Evolutionary conservation across 1,140 invertebrate genomes (phyloP), one percentile per base, ranked within the genome.

Genomic region (Telenomus remus): DNA sequence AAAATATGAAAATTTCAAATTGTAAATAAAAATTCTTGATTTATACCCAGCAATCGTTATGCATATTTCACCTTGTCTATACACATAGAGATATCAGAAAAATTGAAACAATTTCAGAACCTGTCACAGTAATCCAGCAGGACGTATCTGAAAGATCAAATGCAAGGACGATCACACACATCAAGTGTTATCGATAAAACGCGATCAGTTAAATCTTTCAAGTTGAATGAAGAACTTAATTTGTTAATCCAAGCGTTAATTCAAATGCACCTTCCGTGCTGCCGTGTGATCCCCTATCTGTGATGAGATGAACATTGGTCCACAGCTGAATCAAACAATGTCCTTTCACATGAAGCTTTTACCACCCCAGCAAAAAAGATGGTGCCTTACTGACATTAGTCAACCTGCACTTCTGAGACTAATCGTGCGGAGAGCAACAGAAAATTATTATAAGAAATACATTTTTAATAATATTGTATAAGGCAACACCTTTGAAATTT

Each of bases 321-420:
- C 68, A 81, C 86, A 87, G 86, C 87, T 87, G 86, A 87, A 79
- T 80, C 81, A 85, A 87, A 87, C 85, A 88, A 87, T 87, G 84
- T 87, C 80, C 72, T 86, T 87, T 87, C 85, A 87, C 86, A 86
- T 87, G 82, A 83, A 73, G 87, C 86, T 88, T 87, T 88, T 86
- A 87, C 80, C 80, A 81, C 82, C 83, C 83, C 71, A 86, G 83
- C 80, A 72, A 76, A 65, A 72, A 57, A 63, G 54, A 59, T 34
- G 39, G 6, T 56, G 50, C 56, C 59, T 76, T 79, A 53, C 60
- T 82, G 66, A 80, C 78, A 56, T 63, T 54, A 53, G 34, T 66
- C 54, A 68, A 82, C 78, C 73, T 70, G 72, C 75, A 74, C 57
- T 69, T 70, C 57, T 61, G 33, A 16, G 60, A 60, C 57, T 72